A percentile compares a stretch with the other conserved stretches of the same genome.
Evolutionary conservation across 2,113 vertebrate species (phyloP).

Genomic region (Cettia cetti): DNA sequence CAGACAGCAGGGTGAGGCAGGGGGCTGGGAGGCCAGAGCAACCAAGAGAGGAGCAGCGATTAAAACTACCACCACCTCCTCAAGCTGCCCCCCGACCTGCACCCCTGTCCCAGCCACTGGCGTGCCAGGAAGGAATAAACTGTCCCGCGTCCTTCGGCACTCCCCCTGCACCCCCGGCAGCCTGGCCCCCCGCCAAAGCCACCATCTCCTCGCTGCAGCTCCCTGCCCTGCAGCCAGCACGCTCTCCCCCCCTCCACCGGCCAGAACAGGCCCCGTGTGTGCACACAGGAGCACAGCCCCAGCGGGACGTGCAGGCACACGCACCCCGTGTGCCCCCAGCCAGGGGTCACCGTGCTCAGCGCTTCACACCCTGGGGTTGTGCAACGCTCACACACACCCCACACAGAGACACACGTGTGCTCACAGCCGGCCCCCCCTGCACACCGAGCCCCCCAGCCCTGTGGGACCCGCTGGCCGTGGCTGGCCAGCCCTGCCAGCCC

Average conservation of each 20-base stretch:
- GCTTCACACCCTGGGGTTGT: fast-evolving
- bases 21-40: too few relatives aligned
- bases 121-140: constrained; percentile 14
- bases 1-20: neutral
- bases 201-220: constrained; percentile 78
- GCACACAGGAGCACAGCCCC: neutral
- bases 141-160: constrained; percentile 4
- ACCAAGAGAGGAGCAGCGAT: neutral
- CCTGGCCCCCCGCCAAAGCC: constrained; percentile 79
- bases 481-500: neutral
- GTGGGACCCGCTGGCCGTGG: fast-evolving
- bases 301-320: neutral
- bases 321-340: neutral
- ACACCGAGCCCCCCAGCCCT: fast-evolving
- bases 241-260: neutral
- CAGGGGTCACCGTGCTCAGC: fast-evolving
- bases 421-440: neutral
- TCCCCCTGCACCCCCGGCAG: constrained; percentile 59
- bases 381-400: fast-evolving
- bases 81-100: neutral
- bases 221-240: constrained; percentile 71
- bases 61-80: neutral
- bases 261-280: neutral
- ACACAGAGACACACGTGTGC: neutral
- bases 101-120: neutral